Evolutionary conservation across 1,140 invertebrate species (phyloP).

Genomic region (Antheraea mylitta): DNA sequence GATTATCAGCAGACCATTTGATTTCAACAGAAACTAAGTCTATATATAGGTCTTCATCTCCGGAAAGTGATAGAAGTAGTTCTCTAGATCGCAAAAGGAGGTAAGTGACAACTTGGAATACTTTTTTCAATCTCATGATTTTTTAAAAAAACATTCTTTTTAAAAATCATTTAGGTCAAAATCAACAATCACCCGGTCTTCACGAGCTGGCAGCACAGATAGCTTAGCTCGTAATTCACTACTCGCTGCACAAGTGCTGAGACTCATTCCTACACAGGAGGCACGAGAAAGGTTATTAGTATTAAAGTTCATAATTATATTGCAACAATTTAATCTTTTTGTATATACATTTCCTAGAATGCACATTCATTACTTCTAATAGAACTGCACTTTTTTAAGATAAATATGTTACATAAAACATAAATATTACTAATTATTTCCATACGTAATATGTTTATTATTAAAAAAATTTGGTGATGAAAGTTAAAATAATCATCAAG

Average conservation of each 20-base stretch:
- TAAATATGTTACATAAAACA: too few species aligned
- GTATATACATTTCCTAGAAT: too few species aligned
- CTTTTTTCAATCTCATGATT: constrained; percentile 6
- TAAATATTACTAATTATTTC: too few species aligned
- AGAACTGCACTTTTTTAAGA: too few species aligned
- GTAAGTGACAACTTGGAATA: constrained; percentile 35
- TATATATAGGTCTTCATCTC: constrained; percentile 62
- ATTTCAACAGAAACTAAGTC: constrained; percentile 66
- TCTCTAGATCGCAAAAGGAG: constrained; percentile 69
- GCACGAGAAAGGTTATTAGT: constrained; percentile 84
- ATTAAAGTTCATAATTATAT: not conserved
- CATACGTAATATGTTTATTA: too few species aligned
- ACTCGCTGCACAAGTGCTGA: constrained; percentile 87
- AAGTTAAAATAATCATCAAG: too few species aligned
- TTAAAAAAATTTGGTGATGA: too few species aligned
- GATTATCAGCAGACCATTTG: constrained; percentile 70
- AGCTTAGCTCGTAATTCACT: constrained; percentile 86
- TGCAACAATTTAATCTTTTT: not conserved
- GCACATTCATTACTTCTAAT: too few species aligned
- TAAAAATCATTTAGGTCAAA: constrained; percentile 47
- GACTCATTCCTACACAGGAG: constrained; percentile 88
- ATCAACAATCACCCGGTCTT: constrained; percentile 65
- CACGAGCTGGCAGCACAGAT: constrained; percentile 81
- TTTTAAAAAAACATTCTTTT: constrained; percentile 13
- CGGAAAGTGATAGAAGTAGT: constrained; percentile 70